Base-by-base conservation (phyloP, 2,888 invertebrate species). In the Tuta absoluta region DNA sequence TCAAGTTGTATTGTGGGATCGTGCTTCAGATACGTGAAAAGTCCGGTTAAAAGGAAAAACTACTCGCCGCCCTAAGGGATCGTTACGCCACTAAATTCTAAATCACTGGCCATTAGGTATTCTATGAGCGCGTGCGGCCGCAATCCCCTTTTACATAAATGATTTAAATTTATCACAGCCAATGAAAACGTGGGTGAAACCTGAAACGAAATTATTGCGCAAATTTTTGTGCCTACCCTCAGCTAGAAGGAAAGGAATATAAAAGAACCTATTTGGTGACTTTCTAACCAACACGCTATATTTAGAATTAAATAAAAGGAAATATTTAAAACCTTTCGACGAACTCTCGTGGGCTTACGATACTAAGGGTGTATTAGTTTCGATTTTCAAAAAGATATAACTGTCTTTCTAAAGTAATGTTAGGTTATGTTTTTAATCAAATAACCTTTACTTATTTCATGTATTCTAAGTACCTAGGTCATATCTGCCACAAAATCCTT, bases 141-240 rank as follows among this genome's bases (percentile, higher is more conserved):
- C 12, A n/a, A 28, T n/a, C 24, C 56, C 56, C 28, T 56, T 56
- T 56, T 56, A 33, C 56, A 56, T 56, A 56, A 56, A 56, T 56
- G 56, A 56, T 56, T 56, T 56, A 28, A 56, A 56, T 56, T 56
- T 56, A 56, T 56, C 24, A 24, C 56, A 24, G 56, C 17, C 28
- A 56, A 24, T 24, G 28, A 56, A 56, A 56, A 56, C 49, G 23
- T 28, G 28, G 11, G 33, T 14, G 17, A 12, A 53, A 24, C 8
- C 10, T 48, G 17, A 48, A 51, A 11, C 51, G 12, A 12, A 23
- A 21, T 51, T 48, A 48, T 48, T 19, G 19, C 19, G 17, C 14
- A 4, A n/a, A 45, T 17, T n/a, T n/a, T 45, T 45, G 14, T 8
- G 45, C 17, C 10, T 33, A 8, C 33, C 8, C 33, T 33, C 10